These are phyloP conservation scores for Volucella zonaria DNA, from an alignment of 2,888 invertebrate genomes.

Conservation along the genomic window DNA sequence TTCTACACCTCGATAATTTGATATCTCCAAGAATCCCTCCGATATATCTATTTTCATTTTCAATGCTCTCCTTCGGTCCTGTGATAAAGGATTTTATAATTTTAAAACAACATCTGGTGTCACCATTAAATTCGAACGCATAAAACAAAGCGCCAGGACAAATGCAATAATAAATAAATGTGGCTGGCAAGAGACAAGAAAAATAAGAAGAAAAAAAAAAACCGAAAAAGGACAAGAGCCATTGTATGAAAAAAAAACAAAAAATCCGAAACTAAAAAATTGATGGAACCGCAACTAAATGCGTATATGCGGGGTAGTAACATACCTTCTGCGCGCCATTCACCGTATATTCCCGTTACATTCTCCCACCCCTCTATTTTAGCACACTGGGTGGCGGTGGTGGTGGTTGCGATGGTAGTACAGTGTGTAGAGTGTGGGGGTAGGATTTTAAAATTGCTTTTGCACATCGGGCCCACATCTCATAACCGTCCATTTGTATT, in stretches of 20 bases:
- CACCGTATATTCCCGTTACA: slow-evolving; percentile 67
- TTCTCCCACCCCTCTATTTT: slow-evolving; percentile 43
- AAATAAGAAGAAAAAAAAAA: slow-evolving; percentile 22
- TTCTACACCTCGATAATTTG: slow-evolving; percentile 64
- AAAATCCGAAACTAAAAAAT: slow-evolving; percentile 72
- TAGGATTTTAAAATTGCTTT: slow-evolving; percentile 74
- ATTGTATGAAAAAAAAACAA: slow-evolving; percentile 40
- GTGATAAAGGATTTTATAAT: slow-evolving; percentile 74
- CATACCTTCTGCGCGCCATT: slow-evolving; percentile 62
- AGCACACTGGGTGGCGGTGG: not conserved
- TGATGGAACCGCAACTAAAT: slow-evolving; percentile 75
- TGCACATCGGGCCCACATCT: slow-evolving; percentile 74
- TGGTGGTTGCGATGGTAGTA: not conserved
- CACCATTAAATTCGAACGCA: slow-evolving; percentile 77
- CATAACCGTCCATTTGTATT: slow-evolving; percentile 77
- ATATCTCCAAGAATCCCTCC: slow-evolving; percentile 46
- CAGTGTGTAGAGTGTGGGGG: slow-evolving; percentile 32
- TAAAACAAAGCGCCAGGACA: slow-evolving; percentile 73
- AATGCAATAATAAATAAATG: slow-evolving; percentile 73
- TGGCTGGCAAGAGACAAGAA: slow-evolving; percentile 14
- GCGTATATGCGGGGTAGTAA: slow-evolving; percentile 71
- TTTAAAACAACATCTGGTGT: slow-evolving; percentile 77
- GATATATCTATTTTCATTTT: not conserved
- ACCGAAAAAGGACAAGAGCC: slow-evolving; percentile 45
- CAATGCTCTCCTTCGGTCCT: not conserved